These are phyloP conservation scores for Struthio camelus DNA, from an alignment of 2,113 vertebrate species.

Conservation along the genomic window DNA sequence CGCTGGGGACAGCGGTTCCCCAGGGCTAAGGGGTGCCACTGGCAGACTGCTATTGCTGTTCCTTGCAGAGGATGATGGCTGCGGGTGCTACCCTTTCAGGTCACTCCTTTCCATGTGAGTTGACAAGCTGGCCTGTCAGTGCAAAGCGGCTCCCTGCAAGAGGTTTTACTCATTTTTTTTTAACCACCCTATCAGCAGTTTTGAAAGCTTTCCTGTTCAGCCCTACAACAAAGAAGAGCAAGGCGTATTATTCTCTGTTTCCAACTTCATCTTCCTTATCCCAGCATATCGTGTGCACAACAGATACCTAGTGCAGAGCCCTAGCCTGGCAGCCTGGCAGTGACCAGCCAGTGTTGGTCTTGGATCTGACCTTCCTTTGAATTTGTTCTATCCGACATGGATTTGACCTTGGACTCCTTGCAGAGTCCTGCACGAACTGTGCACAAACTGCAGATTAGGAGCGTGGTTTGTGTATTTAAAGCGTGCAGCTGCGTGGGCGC, in stretches of 20 bases:
- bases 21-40: neutral
- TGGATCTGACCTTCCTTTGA: neutral
- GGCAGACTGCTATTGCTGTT: neutral
- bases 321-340: neutral
- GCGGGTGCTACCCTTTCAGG: neutral
- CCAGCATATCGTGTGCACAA: neutral
- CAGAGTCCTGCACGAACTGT: neutral
- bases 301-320: neutral
- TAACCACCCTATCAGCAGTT: neutral
- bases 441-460: no score
- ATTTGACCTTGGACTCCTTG: neutral
- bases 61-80: neutral
- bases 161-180: neutral
- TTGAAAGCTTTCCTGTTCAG: neutral
- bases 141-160: neutral
- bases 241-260: neutral
- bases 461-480: neutral
- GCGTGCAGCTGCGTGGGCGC: neutral
- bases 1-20: neutral
- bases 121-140: neutral
- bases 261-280: neutral
- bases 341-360: neutral
- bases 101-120: neutral
- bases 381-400: accelerated
- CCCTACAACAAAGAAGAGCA: neutral